These are phyloP conservation scores for Colinus virginianus DNA, from an alignment of 2,113 vertebrate genomes.

Conservation along the genomic window DNA sequence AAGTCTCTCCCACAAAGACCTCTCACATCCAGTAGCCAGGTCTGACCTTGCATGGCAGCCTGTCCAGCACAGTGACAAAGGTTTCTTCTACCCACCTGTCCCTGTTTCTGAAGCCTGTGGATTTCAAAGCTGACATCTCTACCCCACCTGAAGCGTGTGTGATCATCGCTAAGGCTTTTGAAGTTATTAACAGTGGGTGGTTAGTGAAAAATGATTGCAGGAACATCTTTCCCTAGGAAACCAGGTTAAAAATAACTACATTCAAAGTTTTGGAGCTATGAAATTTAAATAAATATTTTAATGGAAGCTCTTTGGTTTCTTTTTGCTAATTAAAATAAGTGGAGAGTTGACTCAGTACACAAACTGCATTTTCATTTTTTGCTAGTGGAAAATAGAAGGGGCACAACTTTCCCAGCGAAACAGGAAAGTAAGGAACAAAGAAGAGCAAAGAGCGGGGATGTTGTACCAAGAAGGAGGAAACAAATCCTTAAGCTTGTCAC, in stretches of 20 bases:
- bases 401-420: background rate
- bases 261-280: background rate
- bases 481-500: background rate
- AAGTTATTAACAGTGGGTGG: conserved; percentile 53
- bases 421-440: background rate
- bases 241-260: conserved; percentile 50
- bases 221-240: conserved; percentile 44
- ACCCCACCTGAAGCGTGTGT: background rate
- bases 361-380: background rate
- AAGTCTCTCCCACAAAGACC: background rate
- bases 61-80: background rate
- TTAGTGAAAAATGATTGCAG: conserved; percentile 51
- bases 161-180: background rate
- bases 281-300: conserved; percentile 43
- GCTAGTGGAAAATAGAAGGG: background rate
- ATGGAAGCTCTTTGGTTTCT: background rate
- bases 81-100: background rate
- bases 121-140: background rate
- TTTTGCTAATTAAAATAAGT: conserved; percentile 26
- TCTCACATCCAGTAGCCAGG: background rate
- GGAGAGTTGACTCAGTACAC: background rate
- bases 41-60: background rate
- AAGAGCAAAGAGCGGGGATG: background rate
- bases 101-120: rapidly evolving
- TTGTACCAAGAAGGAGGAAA: background rate